Conservation (phyloP, 2,113 vertebrate species). For the Lontra canadensis region DNA sequence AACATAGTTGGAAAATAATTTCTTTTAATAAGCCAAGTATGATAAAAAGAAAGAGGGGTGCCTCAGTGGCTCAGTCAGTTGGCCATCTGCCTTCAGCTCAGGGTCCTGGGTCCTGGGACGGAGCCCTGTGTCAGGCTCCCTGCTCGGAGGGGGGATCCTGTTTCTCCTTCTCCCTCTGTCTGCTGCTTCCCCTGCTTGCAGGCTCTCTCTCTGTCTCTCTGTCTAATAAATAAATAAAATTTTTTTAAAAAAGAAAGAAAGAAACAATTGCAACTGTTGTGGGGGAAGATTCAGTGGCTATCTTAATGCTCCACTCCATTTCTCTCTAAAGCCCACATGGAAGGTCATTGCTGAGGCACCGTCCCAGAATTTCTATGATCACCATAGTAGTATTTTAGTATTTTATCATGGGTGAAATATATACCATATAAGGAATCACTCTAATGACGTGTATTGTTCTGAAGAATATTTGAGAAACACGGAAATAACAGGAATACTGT, state of each 20-base stretch:
- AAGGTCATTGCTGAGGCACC: not conserved
- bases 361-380: not conserved
- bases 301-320: not conserved
- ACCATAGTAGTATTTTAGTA: not conserved
- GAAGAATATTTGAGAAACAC: not conserved
- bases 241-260: not conserved
- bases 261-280: not conserved
- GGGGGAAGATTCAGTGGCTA: too few relatives aligned
- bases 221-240: too few relatives aligned
- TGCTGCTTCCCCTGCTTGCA: too few relatives aligned
- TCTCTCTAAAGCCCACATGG: not conserved
- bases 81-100: too few relatives aligned
- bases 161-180: too few relatives aligned
- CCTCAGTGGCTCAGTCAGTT: too few relatives aligned
- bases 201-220: too few relatives aligned
- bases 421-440: not conserved
- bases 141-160: too few relatives aligned
- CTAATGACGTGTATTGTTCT: not conserved
- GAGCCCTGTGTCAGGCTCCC: too few relatives aligned
- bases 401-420: not conserved
- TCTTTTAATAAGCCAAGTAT: not conserved
- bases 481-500: not conserved
- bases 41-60: not conserved
- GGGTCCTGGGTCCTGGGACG: too few relatives aligned
- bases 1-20: not conserved